A percentile compares a stretch with the other conserved stretches of the same genome.
Evolutionary conservation across 64 coral and sea anemone genomes (phyloP).

Genomic region (Cladopsammia gracilis): DNA sequence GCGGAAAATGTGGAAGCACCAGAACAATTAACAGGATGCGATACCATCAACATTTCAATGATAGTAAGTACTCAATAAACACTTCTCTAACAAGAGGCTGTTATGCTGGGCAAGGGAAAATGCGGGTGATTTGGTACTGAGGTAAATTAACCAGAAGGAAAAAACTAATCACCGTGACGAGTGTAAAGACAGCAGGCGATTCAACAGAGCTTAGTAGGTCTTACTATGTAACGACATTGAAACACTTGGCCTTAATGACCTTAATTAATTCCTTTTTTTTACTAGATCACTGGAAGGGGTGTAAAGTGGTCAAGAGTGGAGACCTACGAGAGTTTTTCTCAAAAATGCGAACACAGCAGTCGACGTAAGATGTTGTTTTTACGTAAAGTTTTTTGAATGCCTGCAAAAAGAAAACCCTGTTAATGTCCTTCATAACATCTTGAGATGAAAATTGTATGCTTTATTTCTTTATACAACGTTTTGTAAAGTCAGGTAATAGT

Average conservation of each 20-base stretch:
- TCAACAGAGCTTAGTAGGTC: too few species aligned
- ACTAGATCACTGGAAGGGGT: conserved; percentile 25
- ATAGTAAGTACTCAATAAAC: background rate
- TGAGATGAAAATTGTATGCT: too few species aligned
- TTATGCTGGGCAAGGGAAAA: background rate
- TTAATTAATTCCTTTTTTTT: too few species aligned
- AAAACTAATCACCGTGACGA: too few species aligned
- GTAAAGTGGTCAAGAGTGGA: background rate
- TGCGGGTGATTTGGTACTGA: background rate
- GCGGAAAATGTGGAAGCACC: background rate
- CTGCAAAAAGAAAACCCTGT: background rate
- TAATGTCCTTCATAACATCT: background rate
- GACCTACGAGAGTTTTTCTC: background rate
- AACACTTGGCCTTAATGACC: too few species aligned
- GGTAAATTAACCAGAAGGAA: background rate
- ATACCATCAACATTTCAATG: background rate
- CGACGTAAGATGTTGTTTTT: background rate
- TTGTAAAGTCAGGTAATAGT: too few species aligned
- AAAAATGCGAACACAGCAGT: background rate
- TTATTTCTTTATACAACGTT: too few species aligned
- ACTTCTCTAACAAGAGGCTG: background rate
- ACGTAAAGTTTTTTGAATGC: background rate
- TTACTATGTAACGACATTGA: too few species aligned
- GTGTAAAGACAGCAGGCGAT: too few species aligned
- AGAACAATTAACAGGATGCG: background rate